Percentiles rank a stretch among this genome's conserved stretches.
Conservation (phyloP, 2,888 invertebrate species). For the Pseudococcus longispinus region DNA sequence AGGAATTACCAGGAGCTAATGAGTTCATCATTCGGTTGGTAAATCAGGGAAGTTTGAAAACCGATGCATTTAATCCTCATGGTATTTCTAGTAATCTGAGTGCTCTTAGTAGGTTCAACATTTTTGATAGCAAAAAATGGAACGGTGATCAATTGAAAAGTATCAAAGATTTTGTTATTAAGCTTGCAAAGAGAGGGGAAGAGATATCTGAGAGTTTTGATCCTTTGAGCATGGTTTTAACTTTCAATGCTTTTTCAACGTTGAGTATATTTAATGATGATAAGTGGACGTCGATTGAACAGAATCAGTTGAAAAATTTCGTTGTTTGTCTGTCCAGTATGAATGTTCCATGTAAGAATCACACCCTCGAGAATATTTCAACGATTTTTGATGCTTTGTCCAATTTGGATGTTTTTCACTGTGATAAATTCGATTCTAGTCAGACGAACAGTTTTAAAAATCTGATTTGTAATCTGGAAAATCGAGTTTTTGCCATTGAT, state of each 20-base stretch:
- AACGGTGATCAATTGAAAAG: not conserved
- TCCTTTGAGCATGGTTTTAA: not conserved
- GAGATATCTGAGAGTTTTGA: not conserved
- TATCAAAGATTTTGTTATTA: not conserved
- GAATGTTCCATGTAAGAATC: not conserved
- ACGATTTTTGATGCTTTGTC: not conserved
- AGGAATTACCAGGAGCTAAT: no score
- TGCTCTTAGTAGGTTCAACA: not conserved
- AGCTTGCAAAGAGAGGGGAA: not conserved
- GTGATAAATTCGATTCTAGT: not conserved
- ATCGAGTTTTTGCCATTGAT: not conserved
- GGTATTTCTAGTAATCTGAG: no score
- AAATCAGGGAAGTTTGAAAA: no score
- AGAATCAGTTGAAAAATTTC: not conserved
- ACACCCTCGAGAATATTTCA: not conserved
- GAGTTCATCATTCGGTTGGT: no score
- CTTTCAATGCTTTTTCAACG: not conserved
- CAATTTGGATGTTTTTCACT: not conserved
- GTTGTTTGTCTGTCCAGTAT: not conserved
- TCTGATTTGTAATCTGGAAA: not conserved
- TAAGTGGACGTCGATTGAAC: not conserved
- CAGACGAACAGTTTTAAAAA: not conserved
- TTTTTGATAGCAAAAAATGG: not conserved
- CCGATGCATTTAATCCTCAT: no score
- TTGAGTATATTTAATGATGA: not conserved